phyloP scores from a whole-genome alignment of 2,113 vertebrate genomes.

The Notarius quadriscutis region DNA sequence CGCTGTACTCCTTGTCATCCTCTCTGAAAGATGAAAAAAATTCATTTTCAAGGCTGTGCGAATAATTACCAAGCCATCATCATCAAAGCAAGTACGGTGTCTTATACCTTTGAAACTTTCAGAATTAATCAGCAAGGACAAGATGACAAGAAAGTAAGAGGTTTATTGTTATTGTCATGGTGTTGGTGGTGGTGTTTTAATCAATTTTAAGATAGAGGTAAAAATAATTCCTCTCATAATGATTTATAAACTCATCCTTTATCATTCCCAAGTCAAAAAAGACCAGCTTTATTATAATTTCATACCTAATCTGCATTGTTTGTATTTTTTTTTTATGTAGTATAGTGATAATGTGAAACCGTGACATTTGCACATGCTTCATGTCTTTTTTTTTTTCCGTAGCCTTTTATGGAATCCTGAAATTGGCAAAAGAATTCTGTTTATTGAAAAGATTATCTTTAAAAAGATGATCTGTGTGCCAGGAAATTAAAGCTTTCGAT shows the following conservation, averaged over 20 bases:
- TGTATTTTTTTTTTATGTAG: neutral
- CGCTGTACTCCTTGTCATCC: neutral
- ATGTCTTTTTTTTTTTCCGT: neutral
- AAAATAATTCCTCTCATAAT: conserved; percentile 23
- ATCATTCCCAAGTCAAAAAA: neutral
- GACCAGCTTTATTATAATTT: conserved; percentile 6
- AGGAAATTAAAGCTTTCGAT: neutral
- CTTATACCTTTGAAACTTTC: conserved; percentile 13
- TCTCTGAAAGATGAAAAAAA: conserved; percentile 27
- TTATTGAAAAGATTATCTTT: conserved; percentile 13
- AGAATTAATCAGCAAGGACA: conserved; percentile 23
- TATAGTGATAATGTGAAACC: neutral
- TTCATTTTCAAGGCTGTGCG: conserved; percentile 38
- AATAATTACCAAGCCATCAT: conserved; percentile 41
- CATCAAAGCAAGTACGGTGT: conserved; percentile 34
- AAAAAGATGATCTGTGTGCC: conserved; percentile 3
- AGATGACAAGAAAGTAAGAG: conserved; percentile 9
- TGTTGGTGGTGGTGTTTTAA: neutral
- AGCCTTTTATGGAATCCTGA: neutral
- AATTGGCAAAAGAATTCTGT: neutral
- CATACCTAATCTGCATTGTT: neutral
- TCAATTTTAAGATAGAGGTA: conserved; percentile 8
- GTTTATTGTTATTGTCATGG: too few relatives aligned
- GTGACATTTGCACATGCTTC: neutral
- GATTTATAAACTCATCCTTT: conserved; percentile 6